Conservation (phyloP, 2,888 invertebrate species). For the Pseudococcus jackbeardsleyi region DNA sequence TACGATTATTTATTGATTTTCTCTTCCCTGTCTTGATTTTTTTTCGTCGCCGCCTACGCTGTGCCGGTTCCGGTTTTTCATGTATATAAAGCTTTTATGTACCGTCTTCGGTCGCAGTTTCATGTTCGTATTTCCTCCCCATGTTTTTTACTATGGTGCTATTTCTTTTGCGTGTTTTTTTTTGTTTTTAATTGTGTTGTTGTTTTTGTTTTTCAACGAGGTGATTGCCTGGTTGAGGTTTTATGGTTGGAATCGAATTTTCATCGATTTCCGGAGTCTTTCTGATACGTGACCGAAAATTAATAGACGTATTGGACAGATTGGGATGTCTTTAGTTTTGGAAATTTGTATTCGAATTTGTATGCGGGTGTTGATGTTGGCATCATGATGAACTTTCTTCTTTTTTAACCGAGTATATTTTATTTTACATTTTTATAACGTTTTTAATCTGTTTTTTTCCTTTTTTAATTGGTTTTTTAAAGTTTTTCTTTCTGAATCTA, state of each 20-base stretch:
- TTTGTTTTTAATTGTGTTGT: constrained; percentile 3
- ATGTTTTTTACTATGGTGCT: constrained; percentile 24
- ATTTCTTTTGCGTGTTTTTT: neutral
- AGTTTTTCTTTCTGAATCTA: neutral
- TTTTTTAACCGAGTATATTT: neutral
- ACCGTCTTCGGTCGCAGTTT: constrained; percentile 25
- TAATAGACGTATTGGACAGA: neutral
- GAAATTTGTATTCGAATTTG: neutral
- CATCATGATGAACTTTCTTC: neutral
- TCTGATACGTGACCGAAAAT: neutral
- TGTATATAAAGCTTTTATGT: neutral
- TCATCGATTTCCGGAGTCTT: neutral
- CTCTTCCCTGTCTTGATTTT: neutral
- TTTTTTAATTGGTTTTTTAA: neutral
- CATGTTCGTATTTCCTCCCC: constrained; percentile 5
- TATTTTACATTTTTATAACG: constrained; percentile 22
- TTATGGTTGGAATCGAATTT: neutral
- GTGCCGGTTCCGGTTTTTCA: neutral
- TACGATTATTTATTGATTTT: neutral
- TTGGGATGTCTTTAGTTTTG: neutral
- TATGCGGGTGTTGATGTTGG: neutral
- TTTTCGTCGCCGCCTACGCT: neutral
- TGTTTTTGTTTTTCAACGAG: neutral
- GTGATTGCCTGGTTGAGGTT: neutral
- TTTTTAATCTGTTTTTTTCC: neutral